These are phyloP conservation scores for Protomyctophum bolini DNA, from an alignment of 2,113 vertebrate genomes.

Conservation along the genomic window DNA sequence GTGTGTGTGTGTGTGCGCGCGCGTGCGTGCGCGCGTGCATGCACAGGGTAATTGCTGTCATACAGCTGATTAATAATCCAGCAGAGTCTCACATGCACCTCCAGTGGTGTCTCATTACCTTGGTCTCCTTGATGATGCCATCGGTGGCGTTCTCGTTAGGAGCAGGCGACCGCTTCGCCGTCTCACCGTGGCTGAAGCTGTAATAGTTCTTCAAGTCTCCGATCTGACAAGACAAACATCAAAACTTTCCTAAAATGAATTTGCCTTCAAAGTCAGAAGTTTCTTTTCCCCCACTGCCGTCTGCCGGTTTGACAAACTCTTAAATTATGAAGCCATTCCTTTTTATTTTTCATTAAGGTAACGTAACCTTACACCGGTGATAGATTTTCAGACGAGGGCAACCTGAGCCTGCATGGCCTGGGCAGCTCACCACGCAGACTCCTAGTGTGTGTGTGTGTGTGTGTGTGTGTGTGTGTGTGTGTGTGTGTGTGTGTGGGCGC, in stretches of 20 bases:
- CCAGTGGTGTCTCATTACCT: conserved; percentile 85
- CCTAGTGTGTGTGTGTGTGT: conserved; percentile 14
- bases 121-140: conserved; percentile 88
- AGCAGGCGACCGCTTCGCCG: conserved; percentile 84
- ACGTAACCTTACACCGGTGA: conserved; percentile 71
- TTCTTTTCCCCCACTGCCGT: neutral
- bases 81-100: conserved; percentile 47
- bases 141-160: conserved; percentile 86
- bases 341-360: conserved; percentile 63
- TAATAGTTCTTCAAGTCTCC: conserved; percentile 89
- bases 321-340: conserved; percentile 73
- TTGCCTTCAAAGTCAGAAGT: conserved; percentile 18
- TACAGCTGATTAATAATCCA: conserved; percentile 73
- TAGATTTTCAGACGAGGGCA: conserved; percentile 73
- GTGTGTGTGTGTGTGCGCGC: conserved; percentile 17
- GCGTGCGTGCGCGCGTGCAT: neutral
- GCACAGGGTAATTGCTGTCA: conserved; percentile 23
- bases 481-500: neutral
- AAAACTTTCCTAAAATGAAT: conserved; percentile 19
- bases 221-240: conserved; percentile 78
- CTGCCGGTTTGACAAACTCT: conserved; percentile 41
- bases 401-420: conserved; percentile 60
- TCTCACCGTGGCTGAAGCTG: conserved; percentile 88
- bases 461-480: neutral
- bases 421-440: conserved; percentile 29